A percentile compares a stretch with the other conserved stretches of the same genome.
These are phyloP conservation scores for Calephelis virginiensis DNA, from an alignment of 1,140 invertebrate species.

Conservation along the genomic window DNA sequence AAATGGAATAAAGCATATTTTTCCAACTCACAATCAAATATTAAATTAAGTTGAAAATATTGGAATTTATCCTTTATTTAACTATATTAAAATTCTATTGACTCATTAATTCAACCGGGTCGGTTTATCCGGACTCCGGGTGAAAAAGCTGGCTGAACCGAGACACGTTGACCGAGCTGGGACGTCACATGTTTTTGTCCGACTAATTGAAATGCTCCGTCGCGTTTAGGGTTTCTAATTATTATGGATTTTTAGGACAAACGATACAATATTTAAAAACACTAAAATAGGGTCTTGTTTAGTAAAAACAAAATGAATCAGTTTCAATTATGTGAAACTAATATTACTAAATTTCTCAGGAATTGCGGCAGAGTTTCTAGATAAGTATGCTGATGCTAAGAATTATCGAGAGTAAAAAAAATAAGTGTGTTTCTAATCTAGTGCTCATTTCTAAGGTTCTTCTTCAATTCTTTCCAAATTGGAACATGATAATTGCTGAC, in stretches of 20 bases:
- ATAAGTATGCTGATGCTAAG: too few species aligned
- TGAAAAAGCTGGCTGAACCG: conserved; percentile 1
- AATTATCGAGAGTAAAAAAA: too few species aligned
- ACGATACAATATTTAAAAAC: too few species aligned
- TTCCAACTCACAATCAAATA: background rate
- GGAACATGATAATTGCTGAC: too few species aligned
- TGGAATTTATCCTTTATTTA: conserved; percentile 1
- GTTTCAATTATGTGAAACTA: too few species aligned
- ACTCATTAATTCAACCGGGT: conserved; percentile 12
- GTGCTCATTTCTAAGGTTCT: too few species aligned
- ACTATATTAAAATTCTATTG: conserved; percentile 3
- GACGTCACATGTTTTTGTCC: conserved; percentile 12
- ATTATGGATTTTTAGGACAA: background rate
- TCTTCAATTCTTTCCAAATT: too few species aligned
- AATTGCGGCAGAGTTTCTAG: too few species aligned
- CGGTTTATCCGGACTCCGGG: conserved; percentile 2
- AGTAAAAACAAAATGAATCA: too few species aligned
- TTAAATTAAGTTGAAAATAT: background rate
- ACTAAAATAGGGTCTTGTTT: too few species aligned
- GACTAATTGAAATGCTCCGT: conserved; percentile 8
- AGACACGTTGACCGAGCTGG: conserved; percentile 1
- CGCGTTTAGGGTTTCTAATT: background rate
- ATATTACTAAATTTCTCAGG: too few species aligned
- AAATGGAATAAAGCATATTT: background rate
- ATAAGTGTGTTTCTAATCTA: too few species aligned